phyloP scores from a whole-genome alignment of 2,113 vertebrate genomes.

The Colossoma macropomum region DNA sequence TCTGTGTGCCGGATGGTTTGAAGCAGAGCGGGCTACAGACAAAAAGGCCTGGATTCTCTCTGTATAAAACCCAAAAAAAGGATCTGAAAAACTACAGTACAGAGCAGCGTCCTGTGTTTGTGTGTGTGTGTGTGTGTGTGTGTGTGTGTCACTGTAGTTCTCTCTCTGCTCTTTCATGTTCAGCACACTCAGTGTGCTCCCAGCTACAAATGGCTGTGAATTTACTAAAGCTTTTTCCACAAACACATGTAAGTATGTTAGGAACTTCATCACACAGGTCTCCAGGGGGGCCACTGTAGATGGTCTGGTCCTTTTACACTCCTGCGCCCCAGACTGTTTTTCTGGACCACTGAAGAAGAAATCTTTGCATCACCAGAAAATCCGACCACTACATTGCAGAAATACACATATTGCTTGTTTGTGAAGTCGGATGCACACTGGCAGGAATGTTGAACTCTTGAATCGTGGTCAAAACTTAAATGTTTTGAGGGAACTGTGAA shows the following conservation, averaged over 20 bases:
- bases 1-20: slow-evolving; percentile 24
- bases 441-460: neutral
- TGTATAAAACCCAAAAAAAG: neutral
- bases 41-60: slow-evolving; percentile 1
- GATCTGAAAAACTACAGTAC: slow-evolving; percentile 2
- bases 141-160: slow-evolving; percentile 34
- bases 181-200: slow-evolving; percentile 17
- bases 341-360: neutral
- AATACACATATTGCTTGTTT: neutral
- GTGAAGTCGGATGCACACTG: slow-evolving; percentile 5
- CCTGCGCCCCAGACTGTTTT: neutral
- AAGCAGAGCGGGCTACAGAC: neutral
- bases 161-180: slow-evolving; percentile 23
- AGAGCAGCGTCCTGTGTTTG: neutral
- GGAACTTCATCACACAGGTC: neutral
- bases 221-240: neutral
- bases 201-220: neutral
- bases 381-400: neutral
- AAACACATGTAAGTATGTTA: neutral
- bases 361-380: neutral
- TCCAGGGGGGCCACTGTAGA: neutral
- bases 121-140: neutral
- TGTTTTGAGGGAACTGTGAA: neutral
- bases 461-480: neutral
- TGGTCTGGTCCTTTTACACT: slow-evolving; percentile 17